phyloP scores from a whole-genome alignment of 2,888 invertebrate species.

The Aleiodes testaceus region DNA sequence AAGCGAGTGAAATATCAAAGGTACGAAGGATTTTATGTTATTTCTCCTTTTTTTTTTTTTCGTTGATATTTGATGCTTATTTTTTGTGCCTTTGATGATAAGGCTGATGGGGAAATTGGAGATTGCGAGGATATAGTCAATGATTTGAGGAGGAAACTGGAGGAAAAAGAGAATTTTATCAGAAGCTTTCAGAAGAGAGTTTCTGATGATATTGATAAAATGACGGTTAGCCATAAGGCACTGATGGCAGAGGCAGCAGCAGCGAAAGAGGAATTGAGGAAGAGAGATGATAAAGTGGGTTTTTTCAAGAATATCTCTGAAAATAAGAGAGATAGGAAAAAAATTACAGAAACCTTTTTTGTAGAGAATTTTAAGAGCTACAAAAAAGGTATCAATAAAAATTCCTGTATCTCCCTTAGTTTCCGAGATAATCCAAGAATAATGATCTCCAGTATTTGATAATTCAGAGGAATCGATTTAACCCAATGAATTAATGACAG shows the following conservation, averaged over 20 bases:
- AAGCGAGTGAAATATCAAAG: conserved; percentile 9
- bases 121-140: conserved; percentile 36
- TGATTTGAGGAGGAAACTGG: conserved; percentile 55
- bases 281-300: conserved; percentile 58
- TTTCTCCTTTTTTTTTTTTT: too few species aligned
- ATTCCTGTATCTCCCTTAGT: too few species aligned
- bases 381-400: too few species aligned
- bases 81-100: neutral
- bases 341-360: neutral
- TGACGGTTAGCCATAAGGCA: conserved; percentile 52
- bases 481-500: conserved; percentile 45
- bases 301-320: neutral
- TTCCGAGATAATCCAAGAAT: too few species aligned
- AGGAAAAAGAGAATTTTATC: conserved; percentile 56
- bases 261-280: conserved; percentile 56
- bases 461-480: too few species aligned
- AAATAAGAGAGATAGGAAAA: neutral
- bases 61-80: neutral
- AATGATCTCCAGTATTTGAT: too few species aligned
- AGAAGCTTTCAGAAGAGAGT: conserved; percentile 44
- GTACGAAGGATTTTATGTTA: neutral
- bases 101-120: neutral
- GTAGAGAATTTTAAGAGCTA: neutral
- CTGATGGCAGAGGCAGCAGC: conserved; percentile 53
- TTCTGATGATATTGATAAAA: conserved; percentile 54